Conservation (phyloP, 2,797 vertebrate species). For the Sardinella longiceps region DNA sequence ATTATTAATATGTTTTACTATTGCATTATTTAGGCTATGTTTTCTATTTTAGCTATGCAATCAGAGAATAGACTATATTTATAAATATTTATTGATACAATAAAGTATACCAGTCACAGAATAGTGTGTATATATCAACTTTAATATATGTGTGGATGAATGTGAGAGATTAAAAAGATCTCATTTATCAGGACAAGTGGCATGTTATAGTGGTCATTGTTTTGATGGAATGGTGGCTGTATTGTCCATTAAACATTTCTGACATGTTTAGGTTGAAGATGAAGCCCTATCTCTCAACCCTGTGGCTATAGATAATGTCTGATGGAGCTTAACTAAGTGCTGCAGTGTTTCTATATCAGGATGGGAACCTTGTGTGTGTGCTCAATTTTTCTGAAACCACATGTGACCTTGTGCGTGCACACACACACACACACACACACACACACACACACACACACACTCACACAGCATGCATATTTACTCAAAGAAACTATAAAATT, state of each 20-base stretch:
- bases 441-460: not conserved
- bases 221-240: not conserved
- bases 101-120: not conserved
- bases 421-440: not conserved
- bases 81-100: not conserved
- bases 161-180: no score
- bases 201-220: no score
- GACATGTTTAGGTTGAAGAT: no score
- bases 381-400: not conserved
- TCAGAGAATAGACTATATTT: not conserved
- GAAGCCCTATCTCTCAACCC: not conserved
- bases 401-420: not conserved
- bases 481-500: not conserved
- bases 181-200: no score
- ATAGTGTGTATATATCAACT: no score
- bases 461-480: no score
- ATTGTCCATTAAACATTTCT: not conserved
- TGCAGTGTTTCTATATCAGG: no score
- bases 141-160: no score
- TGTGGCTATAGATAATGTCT: not conserved
- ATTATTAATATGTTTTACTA: not conserved
- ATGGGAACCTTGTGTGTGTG: no score
- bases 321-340: no score
- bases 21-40: not conserved
- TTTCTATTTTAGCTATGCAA: not conserved